phyloP scores from a whole-genome alignment of 1,140 invertebrate genomes.

The Epicauta chinensis region DNA sequence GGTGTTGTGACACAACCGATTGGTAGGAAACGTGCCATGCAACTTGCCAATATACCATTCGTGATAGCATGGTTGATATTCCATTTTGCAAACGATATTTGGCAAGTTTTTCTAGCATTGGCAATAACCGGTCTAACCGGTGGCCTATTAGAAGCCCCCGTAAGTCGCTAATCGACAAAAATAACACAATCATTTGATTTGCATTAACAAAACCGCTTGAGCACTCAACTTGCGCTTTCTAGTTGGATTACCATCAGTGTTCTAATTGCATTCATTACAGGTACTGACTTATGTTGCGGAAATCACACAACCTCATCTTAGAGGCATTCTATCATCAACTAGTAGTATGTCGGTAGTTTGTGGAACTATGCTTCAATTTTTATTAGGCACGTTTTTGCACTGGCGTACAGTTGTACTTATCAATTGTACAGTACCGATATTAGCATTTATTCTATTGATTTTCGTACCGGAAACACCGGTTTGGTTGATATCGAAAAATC shows the following conservation, averaged over 20 bases:
- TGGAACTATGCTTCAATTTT: constrained; percentile 63
- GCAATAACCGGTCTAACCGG: constrained; percentile 64
- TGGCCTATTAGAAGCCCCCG: constrained; percentile 70
- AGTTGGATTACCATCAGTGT: too few relatives aligned
- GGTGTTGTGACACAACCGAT: constrained; percentile 61
- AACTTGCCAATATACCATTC: constrained; percentile 66
- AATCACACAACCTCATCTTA: constrained; percentile 67
- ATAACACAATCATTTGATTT: neutral
- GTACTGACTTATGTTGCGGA: constrained; percentile 75
- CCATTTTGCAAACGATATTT: constrained; percentile 52
- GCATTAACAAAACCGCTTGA: too few relatives aligned
- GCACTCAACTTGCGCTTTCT: too few relatives aligned
- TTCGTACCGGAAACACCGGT: constrained; percentile 72
- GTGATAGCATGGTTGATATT: constrained; percentile 65
- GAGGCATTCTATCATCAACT: constrained; percentile 66
- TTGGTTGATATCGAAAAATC: constrained; percentile 61
- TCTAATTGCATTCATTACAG: constrained; percentile 40
- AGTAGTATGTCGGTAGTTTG: constrained; percentile 65
- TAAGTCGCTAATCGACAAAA: constrained; percentile 45
- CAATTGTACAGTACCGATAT: constrained; percentile 58
- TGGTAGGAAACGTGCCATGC: constrained; percentile 65
- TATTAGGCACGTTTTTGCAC: constrained; percentile 58
- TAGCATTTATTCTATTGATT: constrained; percentile 56
- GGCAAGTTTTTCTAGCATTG: constrained; percentile 59
- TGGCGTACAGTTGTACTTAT: constrained; percentile 65